Base-by-base conservation (phyloP, 1,140 invertebrate species). In the Carcinoscorpius rotundicauda region DNA sequence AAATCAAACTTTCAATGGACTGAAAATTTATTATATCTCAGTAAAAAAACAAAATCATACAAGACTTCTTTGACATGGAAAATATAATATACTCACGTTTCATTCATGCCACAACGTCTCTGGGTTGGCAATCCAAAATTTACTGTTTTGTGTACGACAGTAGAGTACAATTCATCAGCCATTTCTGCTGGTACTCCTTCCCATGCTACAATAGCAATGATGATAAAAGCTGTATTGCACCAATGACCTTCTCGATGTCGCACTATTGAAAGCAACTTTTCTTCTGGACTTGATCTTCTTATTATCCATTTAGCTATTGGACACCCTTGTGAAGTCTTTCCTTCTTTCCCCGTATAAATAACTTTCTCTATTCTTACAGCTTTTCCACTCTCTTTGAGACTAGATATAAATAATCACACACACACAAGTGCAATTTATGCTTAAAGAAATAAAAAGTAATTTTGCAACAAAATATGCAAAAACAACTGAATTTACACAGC, bases 221-320 rank as follows among this genome's bases (percentile, higher is more conserved):
- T 86, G 65, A 96, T 89, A 82, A 89, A 93, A 0, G 93, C 86
- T 6, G 90, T 88, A 2, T 82, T 79, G 77, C 93, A 97, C 70
- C 84, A 87, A 71, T 85, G 83, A 29, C 91, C 89, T 63, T 83
- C 84, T 49, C 93, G 84, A 72, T 92, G 89, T 74, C 94, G 91
- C 0, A 96, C 89, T 4, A 97, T 82, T 59, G 89, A 86, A 63
- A 97, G 78, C 51, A 94, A 85, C 76, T 97, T 96, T 78, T 97
- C 93, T 51, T 94, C 89, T 52, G 83, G 78, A 68, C 85, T 85
- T 5, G 88, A 85, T 10, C 94, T 82, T 62, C 93, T 82, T 63
- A 97, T 87, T 4, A 94, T 84, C 93, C 93, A 97, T 83, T 97
- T 97, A n/a, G 93, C 93, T 72, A 97, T 84, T 5, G 94, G 94